phyloP scores from a whole-genome alignment of 2,113 vertebrate genomes.

The Elaphurus davidianus region DNA sequence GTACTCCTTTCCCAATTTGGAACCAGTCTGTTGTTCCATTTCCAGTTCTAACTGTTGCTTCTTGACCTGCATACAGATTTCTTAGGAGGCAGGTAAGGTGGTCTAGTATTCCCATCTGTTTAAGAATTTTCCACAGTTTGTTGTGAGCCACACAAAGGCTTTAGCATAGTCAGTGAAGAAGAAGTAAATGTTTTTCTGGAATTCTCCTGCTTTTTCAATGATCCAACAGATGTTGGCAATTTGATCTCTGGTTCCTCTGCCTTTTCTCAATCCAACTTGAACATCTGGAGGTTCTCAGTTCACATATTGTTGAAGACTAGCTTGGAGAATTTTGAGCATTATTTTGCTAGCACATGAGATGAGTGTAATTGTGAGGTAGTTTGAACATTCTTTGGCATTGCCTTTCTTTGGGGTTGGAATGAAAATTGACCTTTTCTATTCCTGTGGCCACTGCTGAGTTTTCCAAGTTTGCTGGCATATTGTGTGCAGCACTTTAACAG shows the following conservation, averaged over 20 bases:
- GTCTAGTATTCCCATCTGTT: neutral
- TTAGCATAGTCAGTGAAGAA: neutral
- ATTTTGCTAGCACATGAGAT: neutral
- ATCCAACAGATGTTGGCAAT: neutral
- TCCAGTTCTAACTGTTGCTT: neutral
- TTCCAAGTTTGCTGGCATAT: neutral
- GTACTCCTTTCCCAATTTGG: neutral
- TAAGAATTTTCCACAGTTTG: neutral
- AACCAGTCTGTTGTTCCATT: neutral
- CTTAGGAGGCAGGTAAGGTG: neutral
- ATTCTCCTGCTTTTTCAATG: neutral
- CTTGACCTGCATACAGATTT: neutral
- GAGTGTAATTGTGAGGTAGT: neutral
- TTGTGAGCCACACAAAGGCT: neutral
- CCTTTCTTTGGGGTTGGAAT: neutral
- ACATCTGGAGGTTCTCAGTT: neutral
- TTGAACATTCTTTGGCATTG: neutral
- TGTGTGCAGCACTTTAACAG: neutral
- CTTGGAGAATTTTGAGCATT: neutral
- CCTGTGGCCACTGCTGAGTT: neutral
- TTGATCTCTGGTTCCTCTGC: neutral
- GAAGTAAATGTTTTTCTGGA: neutral
- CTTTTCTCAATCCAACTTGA: neutral
- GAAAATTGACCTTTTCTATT: neutral
- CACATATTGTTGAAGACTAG: neutral